Evolutionary conservation across 2,888 invertebrate genomes (phyloP), one percentile per base, ranked within the genome.

Genomic region (Argynnis bischoffii): DNA sequence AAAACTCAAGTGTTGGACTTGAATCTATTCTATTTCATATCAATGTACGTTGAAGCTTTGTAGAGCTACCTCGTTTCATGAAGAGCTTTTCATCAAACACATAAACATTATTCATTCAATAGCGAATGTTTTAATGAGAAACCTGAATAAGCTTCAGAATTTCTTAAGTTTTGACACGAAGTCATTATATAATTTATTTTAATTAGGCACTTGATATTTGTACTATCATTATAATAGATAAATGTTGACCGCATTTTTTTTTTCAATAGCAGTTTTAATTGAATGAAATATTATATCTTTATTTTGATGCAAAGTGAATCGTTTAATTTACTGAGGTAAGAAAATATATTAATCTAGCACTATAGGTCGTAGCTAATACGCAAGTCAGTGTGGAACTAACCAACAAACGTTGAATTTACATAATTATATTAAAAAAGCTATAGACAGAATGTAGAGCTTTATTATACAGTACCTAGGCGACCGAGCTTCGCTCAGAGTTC

Each of bases 61-160:
- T 26, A 57, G 57, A 47, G 4, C 57, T 47, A 57, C 56, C 46
- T 46, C 11, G n/a, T 50, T 67, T 41, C 13, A 67, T 67, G 63
- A 51, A 67, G 59, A 35, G 41, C 47, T 46, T 55, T 64, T 64
- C 55, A 26, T 55, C 46, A 41, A 48, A 63, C 51, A 48, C 21
- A 57, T 15, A 51, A 21, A 57, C 54, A 53, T 50, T 68, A 60
- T 59, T 50, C 60, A 60, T 66, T 69, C 31, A 69, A 55, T 57
- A 54, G 54, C 53, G 61, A 65, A 67, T 57, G 35, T 61, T 66
- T 50, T 71, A 71, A 71, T 71, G 71, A 71, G 69, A 59, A 63
- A 64, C 48, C 8, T 71, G 70, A 69, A 71, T 66, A 69, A 59
- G 60, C 48, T 64, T 63, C 66, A 53, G 63, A 71, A 66, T 66